Percentiles rank a stretch among this genome's conserved stretches.
These are phyloP conservation scores for Apostichopus leukothele DNA, from an alignment of 53 echinoderm and acorn worm species.

Conservation along the genomic window DNA sequence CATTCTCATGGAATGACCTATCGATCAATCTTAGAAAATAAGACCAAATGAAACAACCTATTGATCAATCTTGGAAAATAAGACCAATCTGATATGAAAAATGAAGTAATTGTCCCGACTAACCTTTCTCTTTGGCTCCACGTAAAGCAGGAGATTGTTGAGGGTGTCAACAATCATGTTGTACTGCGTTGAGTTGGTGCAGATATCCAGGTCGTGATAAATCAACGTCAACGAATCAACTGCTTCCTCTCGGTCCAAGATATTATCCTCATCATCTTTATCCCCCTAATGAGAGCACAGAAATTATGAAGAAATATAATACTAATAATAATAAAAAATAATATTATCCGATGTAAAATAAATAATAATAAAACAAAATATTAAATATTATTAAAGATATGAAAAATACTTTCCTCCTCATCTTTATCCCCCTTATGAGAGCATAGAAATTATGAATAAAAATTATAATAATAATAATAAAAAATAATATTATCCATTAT, in stretches of 20 bases:
- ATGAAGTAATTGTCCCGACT: not conserved
- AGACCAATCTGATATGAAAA: too few relatives aligned
- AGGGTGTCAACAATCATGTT: conserved; percentile 92
- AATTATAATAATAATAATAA: not conserved
- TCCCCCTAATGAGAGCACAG: conserved; percentile 45
- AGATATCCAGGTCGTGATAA: conserved; percentile 92
- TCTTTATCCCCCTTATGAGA: not conserved
- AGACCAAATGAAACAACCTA: not conserved
- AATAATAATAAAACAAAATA: not conserved
- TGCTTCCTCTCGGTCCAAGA: conserved; percentile 82
- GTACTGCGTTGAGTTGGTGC: conserved; percentile 96
- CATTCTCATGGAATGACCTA: conserved; percentile 33
- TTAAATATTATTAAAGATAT: too few relatives aligned
- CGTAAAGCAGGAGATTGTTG: conserved; percentile 92
- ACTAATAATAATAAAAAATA: not conserved
- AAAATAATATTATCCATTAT: too few relatives aligned
- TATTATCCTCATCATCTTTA: conserved; percentile 79
- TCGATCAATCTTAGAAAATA: not conserved
- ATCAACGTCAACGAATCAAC: conserved; percentile 92
- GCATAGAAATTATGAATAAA: not conserved
- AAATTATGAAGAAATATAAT: not conserved
- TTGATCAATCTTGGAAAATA: too few relatives aligned
- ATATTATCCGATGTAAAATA: not conserved
- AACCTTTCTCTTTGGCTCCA: conserved; percentile 97
- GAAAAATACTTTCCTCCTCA: too few relatives aligned